Conservation (phyloP, 2,888 invertebrate genomes). For the Hoplodrina blanda region DNA sequence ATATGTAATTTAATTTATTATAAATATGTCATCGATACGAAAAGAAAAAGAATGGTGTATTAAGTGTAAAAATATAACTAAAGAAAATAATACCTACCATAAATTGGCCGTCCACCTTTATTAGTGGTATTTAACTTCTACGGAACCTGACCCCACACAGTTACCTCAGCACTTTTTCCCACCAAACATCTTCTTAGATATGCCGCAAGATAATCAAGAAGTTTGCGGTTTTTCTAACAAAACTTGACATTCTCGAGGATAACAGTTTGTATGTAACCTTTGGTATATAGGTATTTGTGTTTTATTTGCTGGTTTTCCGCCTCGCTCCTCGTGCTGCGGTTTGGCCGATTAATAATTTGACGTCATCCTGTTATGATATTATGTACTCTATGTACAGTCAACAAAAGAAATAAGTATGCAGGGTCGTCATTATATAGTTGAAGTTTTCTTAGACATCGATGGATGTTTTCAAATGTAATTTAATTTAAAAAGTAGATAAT, state of each 20-base stretch:
- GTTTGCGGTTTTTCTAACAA: constrained; percentile 52
- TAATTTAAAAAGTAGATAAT: no score
- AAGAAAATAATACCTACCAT: not conserved
- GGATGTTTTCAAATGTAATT: no score
- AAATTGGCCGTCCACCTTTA: not conserved
- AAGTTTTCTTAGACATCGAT: no score
- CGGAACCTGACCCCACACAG: not conserved
- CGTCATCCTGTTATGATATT: constrained; percentile 38
- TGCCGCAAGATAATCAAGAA: constrained; percentile 25
- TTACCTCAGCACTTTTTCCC: constrained; percentile 3
- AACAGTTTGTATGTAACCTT: constrained; percentile 33
- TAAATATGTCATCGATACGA: no score
- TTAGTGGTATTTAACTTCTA: not conserved
- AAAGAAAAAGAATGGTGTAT: no score
- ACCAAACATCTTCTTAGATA: constrained; percentile 31
- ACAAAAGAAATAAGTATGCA: no score
- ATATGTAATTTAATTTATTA: no score
- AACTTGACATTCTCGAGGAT: constrained; percentile 19
- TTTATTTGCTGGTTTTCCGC: constrained; percentile 54
- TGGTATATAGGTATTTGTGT: constrained; percentile 35
- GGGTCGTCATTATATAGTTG: no score
- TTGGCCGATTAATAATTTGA: constrained; percentile 41
- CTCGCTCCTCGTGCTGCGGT: constrained; percentile 50
- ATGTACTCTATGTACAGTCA: not conserved
- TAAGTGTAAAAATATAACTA: no score